Conservation (phyloP, 2,797 vertebrate genomes). For the Halcyon badia region DNA sequence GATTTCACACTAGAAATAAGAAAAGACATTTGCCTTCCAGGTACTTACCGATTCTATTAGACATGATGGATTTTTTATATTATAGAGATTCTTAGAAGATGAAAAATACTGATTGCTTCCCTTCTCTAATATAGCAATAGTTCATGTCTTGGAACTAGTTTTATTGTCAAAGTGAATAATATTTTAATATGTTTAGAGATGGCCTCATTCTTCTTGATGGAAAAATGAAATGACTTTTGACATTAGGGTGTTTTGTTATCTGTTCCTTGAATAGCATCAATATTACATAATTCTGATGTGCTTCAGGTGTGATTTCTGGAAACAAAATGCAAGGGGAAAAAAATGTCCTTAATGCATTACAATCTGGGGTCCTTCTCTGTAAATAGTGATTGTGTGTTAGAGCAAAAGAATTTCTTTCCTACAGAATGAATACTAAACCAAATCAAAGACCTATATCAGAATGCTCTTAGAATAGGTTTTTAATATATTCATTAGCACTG, state of each 20-base stretch:
- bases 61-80: conserved; percentile 77
- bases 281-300: conserved; percentile 65
- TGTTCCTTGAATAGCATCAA: conserved; percentile 63
- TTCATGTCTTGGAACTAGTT: conserved; percentile 81
- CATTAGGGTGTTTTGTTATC: conserved; percentile 75
- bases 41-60: conserved; percentile 81
- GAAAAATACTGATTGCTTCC: conserved; percentile 81
- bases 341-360: background rate
- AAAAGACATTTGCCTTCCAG: conserved; percentile 78
- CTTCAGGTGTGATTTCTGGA: conserved; percentile 57
- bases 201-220: conserved; percentile 72
- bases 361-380: conserved; percentile 1
- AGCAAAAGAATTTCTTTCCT: background rate
- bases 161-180: conserved; percentile 84
- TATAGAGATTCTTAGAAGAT: conserved; percentile 78
- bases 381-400: background rate
- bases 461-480: background rate
- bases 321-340: conserved; percentile 44
- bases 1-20: conserved; percentile 70
- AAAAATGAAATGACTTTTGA: conserved; percentile 79
- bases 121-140: conserved; percentile 79
- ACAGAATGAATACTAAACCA: background rate
- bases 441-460: background rate
- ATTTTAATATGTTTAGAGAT: conserved; percentile 83
- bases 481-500: background rate